Conservation (phyloP, 2,113 vertebrate genomes). For the Pavo muticus region DNA sequence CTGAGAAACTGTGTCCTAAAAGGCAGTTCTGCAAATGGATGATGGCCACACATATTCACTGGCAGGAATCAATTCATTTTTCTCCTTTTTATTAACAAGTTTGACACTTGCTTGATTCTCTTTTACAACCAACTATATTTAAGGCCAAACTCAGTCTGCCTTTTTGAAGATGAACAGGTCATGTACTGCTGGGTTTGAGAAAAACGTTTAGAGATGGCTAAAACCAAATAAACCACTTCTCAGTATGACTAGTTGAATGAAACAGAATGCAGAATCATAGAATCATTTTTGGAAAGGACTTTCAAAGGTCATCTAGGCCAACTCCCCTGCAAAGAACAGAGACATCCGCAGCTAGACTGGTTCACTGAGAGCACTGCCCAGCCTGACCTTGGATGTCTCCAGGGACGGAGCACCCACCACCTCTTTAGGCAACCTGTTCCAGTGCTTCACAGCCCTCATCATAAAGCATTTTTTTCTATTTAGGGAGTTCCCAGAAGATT, state of each 20-base stretch:
- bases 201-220: not conserved
- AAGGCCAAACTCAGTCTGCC: not conserved
- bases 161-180: not conserved
- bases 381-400: no score
- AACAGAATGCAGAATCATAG: not conserved
- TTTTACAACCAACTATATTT: not conserved
- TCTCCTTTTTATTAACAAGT: not conserved
- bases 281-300: no score
- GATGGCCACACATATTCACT: not conserved
- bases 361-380: no score
- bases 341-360: no score
- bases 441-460: no score
- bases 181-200: not conserved
- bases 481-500: no score
- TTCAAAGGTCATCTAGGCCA: no score
- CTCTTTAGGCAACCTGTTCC: no score
- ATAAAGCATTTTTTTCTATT: no score
- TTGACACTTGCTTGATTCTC: not conserved
- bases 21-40: not conserved
- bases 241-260: not conserved
- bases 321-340: no score
- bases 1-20: not conserved
- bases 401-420: no score
- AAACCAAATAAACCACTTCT: not conserved
- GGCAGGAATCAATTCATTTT: not conserved